Evolutionary conservation across 2,888 invertebrate species (phyloP).

Genomic region (Drosophila aldrichi): DNA sequence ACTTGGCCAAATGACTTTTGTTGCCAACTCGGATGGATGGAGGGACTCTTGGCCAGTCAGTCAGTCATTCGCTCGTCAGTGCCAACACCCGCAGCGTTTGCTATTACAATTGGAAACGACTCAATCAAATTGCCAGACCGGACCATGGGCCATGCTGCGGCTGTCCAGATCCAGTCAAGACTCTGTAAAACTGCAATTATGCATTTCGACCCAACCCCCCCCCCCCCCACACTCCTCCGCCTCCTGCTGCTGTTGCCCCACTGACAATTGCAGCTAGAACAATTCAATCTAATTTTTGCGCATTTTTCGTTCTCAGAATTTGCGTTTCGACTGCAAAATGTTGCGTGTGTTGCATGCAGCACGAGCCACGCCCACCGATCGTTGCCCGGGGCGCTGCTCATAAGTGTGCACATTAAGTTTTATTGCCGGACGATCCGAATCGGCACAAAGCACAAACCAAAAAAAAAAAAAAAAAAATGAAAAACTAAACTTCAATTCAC

Average conservation of each 20-base stretch:
- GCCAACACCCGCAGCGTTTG: slow-evolving; percentile 77
- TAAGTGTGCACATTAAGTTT: slow-evolving; percentile 72
- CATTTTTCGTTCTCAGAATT: slow-evolving; percentile 71
- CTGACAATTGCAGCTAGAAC: slow-evolving; percentile 53
- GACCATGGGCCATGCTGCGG: background rate
- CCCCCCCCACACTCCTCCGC: too few relatives aligned
- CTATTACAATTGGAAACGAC: slow-evolving; percentile 78
- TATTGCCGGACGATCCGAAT: slow-evolving; percentile 66
- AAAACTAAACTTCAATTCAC: slow-evolving; percentile 51
- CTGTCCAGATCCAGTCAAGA: slow-evolving; percentile 39
- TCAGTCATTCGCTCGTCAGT: slow-evolving; percentile 57
- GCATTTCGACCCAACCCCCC: slow-evolving; percentile 18
- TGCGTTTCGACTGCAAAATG: slow-evolving; percentile 53
- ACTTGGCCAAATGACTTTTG: slow-evolving; percentile 73
- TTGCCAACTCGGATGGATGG: slow-evolving; percentile 13
- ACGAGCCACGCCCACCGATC: slow-evolving; percentile 45
- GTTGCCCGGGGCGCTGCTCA: slow-evolving; percentile 45
- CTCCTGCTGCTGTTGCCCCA: background rate
- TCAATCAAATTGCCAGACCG: slow-evolving; percentile 74
- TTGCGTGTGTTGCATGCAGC: slow-evolving; percentile 63
- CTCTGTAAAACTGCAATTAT: slow-evolving; percentile 63
- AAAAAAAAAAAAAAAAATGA: slow-evolving; percentile 1
- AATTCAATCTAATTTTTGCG: slow-evolving; percentile 77
- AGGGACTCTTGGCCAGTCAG: slow-evolving; percentile 2
- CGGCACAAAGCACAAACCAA: slow-evolving; percentile 25